Evolutionary conservation across 2,888 invertebrate genomes (phyloP), one percentile per base, ranked within the genome.

Genomic region (Clanis bilineata): DNA sequence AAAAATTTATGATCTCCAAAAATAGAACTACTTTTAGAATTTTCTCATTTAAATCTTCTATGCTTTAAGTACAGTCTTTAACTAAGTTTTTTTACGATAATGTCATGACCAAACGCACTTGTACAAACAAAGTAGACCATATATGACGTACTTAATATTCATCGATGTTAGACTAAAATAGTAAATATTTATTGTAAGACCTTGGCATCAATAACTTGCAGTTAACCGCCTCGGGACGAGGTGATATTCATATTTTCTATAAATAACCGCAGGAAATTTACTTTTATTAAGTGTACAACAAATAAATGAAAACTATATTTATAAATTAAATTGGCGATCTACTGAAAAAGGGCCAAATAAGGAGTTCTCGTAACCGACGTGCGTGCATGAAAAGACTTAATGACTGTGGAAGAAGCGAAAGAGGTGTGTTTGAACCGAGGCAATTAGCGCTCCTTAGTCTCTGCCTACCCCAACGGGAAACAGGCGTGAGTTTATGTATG

Each of bases 121-220:
- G 62, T 62, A 64, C 62, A 68, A 70, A 67, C 56, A 65, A 36
- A 39, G 54, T 41, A 44, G 6, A 57, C 69, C 64, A 41, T 71
- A 60, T 65, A 66, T 56, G 67, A 68, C 23, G 58, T n/a, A 58
- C 57, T 64, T 59, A 62, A 64, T 61, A 69, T 61, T 43, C 54
- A 41, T 32, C 54, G 22, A 25, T 60, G n/a, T 45, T 45, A 51
- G 51, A 55, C 32, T 45, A 51, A 41, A 63, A 65, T 64, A 65
- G 64, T 60, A 54, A 61, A 67, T 59, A 64, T 64, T 60, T 39
- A 64, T 60, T 43, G 59, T 21, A 62, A 68, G 18, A 15, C 58
- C 58, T 58, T 58, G 58, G 38, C 58, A 39, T 39, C 38, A 25
- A 39, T 58, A 38, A 2, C 38, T 18, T 41, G 15, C 12, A 36